phyloP scores from a whole-genome alignment of 2,888 invertebrate genomes.

The Acrocyrtus sp. region DNA sequence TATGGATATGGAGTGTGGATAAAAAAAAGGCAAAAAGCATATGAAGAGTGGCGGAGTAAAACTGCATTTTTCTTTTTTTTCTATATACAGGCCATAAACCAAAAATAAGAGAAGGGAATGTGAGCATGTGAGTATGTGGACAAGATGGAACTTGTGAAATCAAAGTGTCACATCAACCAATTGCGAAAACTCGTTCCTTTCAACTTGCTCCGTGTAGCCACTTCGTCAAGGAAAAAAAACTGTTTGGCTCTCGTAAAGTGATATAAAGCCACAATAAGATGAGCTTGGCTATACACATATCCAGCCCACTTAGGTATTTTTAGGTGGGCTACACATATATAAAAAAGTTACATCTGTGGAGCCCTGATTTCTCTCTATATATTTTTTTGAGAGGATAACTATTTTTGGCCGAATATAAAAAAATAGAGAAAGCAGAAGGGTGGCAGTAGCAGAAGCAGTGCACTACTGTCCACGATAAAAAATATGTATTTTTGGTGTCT shows the following conservation, averaged over 20 bases:
- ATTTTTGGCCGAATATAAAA: too few relatives aligned
- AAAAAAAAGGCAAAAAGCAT: neutral
- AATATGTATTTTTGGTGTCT: neutral
- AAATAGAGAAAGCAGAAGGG: too few relatives aligned
- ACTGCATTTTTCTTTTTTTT: conserved; percentile 26
- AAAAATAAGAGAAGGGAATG: conserved; percentile 35
- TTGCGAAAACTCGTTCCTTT: conserved; percentile 49
- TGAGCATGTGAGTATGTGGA: too few relatives aligned
- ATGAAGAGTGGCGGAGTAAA: too few relatives aligned
- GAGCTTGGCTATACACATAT: too few relatives aligned
- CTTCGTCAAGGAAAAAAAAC: conserved; percentile 46
- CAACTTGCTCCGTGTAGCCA: conserved; percentile 39
- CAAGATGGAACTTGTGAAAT: conserved; percentile 50
- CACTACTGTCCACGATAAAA: too few relatives aligned
- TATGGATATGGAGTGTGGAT: neutral
- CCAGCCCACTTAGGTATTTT: too few relatives aligned
- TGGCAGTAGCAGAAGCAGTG: too few relatives aligned
- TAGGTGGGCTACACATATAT: neutral
- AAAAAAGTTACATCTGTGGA: too few relatives aligned
- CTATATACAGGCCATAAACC: conserved; percentile 37
- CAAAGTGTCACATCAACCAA: conserved; percentile 52
- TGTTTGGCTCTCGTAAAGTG: conserved; percentile 16
- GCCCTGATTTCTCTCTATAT: too few relatives aligned
- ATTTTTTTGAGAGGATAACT: too few relatives aligned
- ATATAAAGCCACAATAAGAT: conserved; percentile 33